These are phyloP conservation scores for Sitodiplosis mosellana DNA, from an alignment of 1,140 invertebrate species.

Conservation along the genomic window DNA sequence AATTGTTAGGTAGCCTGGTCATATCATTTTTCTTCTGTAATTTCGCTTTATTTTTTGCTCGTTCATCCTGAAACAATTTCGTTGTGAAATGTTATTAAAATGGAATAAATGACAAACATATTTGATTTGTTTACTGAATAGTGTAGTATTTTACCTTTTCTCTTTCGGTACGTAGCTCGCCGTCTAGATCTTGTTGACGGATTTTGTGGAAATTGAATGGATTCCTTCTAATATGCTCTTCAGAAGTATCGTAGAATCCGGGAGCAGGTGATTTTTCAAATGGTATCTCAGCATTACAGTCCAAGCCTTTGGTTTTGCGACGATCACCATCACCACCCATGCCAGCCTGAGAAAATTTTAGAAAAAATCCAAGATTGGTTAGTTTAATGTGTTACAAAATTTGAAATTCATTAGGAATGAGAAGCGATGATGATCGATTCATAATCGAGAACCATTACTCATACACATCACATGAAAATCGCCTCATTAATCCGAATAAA, in stretches of 20 bases:
- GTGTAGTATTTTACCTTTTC: constrained; percentile 44
- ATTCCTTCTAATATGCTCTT: constrained; percentile 72
- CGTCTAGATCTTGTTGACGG: constrained; percentile 83
- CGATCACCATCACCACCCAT: constrained; percentile 41
- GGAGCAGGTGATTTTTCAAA: constrained; percentile 85
- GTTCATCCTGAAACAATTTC: constrained; percentile 45
- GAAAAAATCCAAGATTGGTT: too few relatives aligned
- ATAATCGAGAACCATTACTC: too few relatives aligned
- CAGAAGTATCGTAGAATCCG: constrained; percentile 87
- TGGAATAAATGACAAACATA: constrained; percentile 3
- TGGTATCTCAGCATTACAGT: constrained; percentile 96
- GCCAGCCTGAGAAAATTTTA: too few relatives aligned
- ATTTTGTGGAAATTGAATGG: constrained; percentile 77
- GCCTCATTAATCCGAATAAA: too few relatives aligned
- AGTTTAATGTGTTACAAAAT: too few relatives aligned
- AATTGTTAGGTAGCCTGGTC: constrained; percentile 75
- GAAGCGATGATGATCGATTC: too few relatives aligned
- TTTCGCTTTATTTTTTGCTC: constrained; percentile 81
- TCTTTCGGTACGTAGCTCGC: constrained; percentile 71
- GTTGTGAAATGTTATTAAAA: too few relatives aligned
- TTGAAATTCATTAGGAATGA: too few relatives aligned
- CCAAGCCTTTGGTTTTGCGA: constrained; percentile 45
- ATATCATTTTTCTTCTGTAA: constrained; percentile 93
- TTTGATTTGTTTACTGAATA: background rate
- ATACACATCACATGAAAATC: too few relatives aligned